Percentiles rank a stretch among this genome's conserved stretches.
Conservation (phyloP, 2,888 invertebrate species). For the Mellilla xanthometata region DNA sequence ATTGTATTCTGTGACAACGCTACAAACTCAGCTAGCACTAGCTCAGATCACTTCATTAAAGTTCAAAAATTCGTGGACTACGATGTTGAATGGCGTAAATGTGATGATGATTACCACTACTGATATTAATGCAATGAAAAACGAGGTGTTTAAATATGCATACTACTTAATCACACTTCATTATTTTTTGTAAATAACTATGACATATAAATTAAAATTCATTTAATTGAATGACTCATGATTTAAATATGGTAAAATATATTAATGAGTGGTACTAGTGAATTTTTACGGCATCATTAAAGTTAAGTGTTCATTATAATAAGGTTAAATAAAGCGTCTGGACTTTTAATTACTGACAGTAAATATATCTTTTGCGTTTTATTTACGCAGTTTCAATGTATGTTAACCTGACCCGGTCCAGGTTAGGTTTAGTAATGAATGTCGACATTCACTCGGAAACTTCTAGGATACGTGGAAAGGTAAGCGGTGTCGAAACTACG, state of each 20-base stretch:
- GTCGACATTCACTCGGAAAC: conserved; percentile 15
- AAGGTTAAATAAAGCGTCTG: conserved; percentile 10
- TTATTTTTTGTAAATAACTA: conserved; percentile 5
- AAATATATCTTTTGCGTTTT: background rate
- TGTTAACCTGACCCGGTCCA: background rate
- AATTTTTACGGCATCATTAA: conserved; percentile 13
- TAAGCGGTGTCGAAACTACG: conserved; percentile 31
- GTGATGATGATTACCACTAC: conserved; percentile 15
- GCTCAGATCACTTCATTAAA: conserved; percentile 12
- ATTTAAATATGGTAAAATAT: conserved; percentile 5
- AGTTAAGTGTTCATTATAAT: conserved; percentile 3
- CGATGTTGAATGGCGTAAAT: conserved; percentile 12
- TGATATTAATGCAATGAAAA: background rate
- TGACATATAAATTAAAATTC: conserved; percentile 4
- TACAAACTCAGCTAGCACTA: conserved; percentile 27
- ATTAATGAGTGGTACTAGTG: conserved; percentile 8
- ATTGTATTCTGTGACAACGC: conserved; percentile 44
- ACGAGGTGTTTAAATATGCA: conserved; percentile 1
- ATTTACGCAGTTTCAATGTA: background rate
- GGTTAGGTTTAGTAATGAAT: background rate
- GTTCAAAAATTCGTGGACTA: conserved; percentile 58
- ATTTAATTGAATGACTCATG: conserved; percentile 2
- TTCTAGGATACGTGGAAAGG: conserved; percentile 18
- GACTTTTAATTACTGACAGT: conserved; percentile 7
- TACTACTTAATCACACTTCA: conserved; percentile 7